phyloP scores from a whole-genome alignment of 2,888 invertebrate genomes.

The Elysia crispata region DNA sequence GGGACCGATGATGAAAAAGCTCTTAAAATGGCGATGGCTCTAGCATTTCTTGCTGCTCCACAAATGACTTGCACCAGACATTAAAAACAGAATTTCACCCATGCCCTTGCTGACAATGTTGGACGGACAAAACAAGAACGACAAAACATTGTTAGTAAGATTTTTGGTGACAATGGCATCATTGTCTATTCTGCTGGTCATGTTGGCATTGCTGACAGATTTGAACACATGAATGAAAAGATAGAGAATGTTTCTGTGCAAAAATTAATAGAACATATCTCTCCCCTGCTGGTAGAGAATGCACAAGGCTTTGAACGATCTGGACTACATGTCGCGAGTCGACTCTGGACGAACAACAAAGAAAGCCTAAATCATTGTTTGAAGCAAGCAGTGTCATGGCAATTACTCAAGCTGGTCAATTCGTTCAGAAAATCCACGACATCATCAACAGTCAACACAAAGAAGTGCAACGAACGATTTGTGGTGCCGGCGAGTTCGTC shows the following conservation, averaged over 20 bases:
- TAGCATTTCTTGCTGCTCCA: constrained; percentile 15
- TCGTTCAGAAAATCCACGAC: constrained; percentile 34
- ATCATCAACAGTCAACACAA: constrained; percentile 20
- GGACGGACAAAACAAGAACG: constrained; percentile 26
- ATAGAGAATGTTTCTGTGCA: too few relatives aligned
- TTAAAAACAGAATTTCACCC: constrained; percentile 27
- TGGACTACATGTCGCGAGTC: constrained; percentile 33
- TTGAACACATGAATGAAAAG: constrained; percentile 25
- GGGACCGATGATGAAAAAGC: too few relatives aligned
- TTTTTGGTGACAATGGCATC: constrained; percentile 35
- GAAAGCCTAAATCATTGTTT: too few relatives aligned
- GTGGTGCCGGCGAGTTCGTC: too few relatives aligned
- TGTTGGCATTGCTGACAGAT: constrained; percentile 23
- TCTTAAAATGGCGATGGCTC: too few relatives aligned
- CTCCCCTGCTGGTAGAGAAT: constrained; percentile 36
- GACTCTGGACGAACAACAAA: constrained; percentile 19
- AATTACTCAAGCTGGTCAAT: constrained; percentile 25
- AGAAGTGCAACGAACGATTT: constrained; percentile 35
- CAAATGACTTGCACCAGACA: constrained; percentile 28
- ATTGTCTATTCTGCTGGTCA: constrained; percentile 22
- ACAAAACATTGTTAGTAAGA: constrained; percentile 20
- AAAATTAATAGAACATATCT: too few relatives aligned
- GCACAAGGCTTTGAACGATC: too few relatives aligned
- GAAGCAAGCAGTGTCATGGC: too few relatives aligned
- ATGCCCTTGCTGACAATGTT: constrained; percentile 34